Conservation (phyloP, 2,797 vertebrate species). For the Scolopax rusticola region DNA sequence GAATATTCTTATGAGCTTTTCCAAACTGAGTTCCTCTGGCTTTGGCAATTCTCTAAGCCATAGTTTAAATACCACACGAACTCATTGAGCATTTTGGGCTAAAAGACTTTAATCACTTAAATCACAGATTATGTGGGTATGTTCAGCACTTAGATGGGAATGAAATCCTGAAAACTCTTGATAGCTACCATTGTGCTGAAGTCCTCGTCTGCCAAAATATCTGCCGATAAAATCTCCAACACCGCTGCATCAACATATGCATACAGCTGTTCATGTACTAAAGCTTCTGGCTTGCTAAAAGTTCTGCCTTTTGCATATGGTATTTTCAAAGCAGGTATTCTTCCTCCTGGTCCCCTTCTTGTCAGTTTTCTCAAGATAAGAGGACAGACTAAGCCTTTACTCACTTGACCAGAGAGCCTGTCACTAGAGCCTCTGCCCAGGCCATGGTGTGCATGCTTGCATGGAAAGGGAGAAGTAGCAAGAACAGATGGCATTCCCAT, state of each 20-base stretch:
- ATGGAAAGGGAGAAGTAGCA: neutral
- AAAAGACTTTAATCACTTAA: neutral
- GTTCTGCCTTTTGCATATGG: neutral
- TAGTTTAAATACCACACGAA: neutral
- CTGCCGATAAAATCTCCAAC: neutral
- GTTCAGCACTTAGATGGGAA: neutral
- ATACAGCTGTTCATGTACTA: neutral
- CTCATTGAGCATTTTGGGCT: neutral
- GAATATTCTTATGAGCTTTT: neutral
- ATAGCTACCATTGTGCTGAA: neutral
- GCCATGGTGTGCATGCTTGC: neutral
- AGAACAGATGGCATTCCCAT: neutral
- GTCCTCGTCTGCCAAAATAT: neutral
- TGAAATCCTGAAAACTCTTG: neutral
- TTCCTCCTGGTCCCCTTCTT: neutral
- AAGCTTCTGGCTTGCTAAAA: neutral
- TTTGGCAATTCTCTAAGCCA: neutral
- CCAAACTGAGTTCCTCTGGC: neutral
- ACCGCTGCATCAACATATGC: neutral
- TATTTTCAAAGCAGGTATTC: neutral
- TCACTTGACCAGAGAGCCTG: neutral
- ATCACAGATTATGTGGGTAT: neutral
- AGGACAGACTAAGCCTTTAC: neutral
- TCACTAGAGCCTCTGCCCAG: neutral
- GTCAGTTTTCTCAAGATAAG: neutral